Base-by-base conservation (phyloP, 2,113 vertebrate species). In the Centrocercus urophasianus region DNA sequence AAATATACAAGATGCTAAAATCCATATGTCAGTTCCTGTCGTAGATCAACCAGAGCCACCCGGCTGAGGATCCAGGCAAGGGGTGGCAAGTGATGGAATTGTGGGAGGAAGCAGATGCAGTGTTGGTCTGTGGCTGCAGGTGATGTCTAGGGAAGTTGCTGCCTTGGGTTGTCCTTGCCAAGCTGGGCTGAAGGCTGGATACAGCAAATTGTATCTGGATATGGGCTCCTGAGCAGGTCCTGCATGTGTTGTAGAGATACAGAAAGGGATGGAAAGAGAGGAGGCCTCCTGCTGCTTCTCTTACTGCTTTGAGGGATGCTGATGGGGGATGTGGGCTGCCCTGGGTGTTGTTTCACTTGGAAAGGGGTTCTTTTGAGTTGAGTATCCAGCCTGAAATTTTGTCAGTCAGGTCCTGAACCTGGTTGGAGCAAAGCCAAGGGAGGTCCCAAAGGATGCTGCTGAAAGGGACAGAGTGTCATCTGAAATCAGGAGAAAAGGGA, bases 281-380 rank as follows among this genome's bases (percentile, higher is more conserved):
- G 1, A 76, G 27, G 6, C 18, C 24, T 48, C 32, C 22, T 79
- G 43, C 25, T 65, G n/a, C 27, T 21, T 45, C 32, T 74, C 27
- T 81, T 0, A 0, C 8, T 61, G 9, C 11, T 54, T 42, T 0
- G 1, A 30, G n/a, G 28, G 34, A 45, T 32, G 34, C 36, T 77
- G 69, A 27, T 48, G 47, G 24, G 14, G 32, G 17, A 11, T 60
- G 19, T 10, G 25, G 30, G 43, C 30, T 85, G 17, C 30, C 14
- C 34, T 60, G 42, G 17, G 28, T 69, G 20, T 50, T 22, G 10
- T 32, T 27, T 67, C 43, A 6, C 11, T 47, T 42, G 7, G 6
- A 75, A 60, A 78, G 43, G 6, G 6, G 2, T 47, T 13, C 24
- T 75, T 5, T n/a, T 20, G 50, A 34, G 38, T 76, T 6, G 2